These are phyloP conservation scores for Agrenia bidenticulata DNA, from an alignment of 2,888 invertebrate species.

Conservation along the genomic window DNA sequence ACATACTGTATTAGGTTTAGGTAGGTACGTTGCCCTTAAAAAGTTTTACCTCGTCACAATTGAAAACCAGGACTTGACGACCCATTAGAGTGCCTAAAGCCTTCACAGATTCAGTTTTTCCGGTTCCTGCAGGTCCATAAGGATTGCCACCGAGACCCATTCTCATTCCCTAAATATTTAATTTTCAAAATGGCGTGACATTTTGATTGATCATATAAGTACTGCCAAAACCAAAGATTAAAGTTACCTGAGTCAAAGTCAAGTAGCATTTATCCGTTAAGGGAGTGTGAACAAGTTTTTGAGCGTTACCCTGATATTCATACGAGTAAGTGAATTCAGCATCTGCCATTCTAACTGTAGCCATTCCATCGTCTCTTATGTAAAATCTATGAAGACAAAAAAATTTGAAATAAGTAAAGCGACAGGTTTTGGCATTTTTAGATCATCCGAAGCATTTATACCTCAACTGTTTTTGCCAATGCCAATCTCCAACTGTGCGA, in stretches of 20 bases:
- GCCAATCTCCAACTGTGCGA: slow-evolving; percentile 74
- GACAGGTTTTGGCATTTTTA: not conserved
- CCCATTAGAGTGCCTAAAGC: slow-evolving; percentile 87
- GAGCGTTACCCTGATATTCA: slow-evolving; percentile 88
- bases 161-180: slow-evolving; percentile 86
- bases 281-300: slow-evolving; percentile 92
- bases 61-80: slow-evolving; percentile 90
- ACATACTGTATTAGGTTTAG: no score
- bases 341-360: slow-evolving; percentile 83
- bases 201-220: no score
- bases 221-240: not conserved
- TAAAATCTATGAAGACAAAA: slow-evolving; percentile 66
- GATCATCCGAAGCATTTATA: slow-evolving; percentile 54
- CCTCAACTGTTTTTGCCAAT: slow-evolving; percentile 93
- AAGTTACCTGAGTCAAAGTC: slow-evolving; percentile 80
- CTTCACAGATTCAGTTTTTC: slow-evolving; percentile 93
- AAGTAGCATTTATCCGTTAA: slow-evolving; percentile 97
- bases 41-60: slow-evolving; percentile 92
- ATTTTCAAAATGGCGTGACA: no score
- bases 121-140: slow-evolving; percentile 98
- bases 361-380: slow-evolving; percentile 61
- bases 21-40: no score
- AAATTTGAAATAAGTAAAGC: not conserved
- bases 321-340: slow-evolving; percentile 94
- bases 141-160: slow-evolving; percentile 98